phyloP scores from a whole-genome alignment of 2,888 invertebrate species.

The Amblyjoppa fuscipennis region DNA sequence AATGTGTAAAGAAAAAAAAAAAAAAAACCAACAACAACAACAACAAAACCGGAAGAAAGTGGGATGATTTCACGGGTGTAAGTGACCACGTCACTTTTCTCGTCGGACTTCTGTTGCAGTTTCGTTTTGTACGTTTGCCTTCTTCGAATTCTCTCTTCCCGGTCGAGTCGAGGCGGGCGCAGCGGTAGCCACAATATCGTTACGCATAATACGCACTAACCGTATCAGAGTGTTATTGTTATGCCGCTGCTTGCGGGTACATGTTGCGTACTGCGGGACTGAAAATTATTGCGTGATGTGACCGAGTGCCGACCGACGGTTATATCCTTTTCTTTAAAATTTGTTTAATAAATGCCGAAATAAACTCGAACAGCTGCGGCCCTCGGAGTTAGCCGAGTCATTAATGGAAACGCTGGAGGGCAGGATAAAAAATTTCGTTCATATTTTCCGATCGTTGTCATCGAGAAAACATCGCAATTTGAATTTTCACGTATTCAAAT shows the following conservation, averaged over 20 bases:
- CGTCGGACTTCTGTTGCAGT: constrained; percentile 33
- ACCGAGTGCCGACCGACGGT: neutral
- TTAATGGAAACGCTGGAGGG: too few species aligned
- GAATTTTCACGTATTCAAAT: neutral
- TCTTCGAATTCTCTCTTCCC: constrained; percentile 54
- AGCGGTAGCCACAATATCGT: constrained; percentile 62
- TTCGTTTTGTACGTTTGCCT: constrained; percentile 27
- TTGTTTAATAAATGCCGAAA: neutral
- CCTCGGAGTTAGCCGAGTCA: neutral
- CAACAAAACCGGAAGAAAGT: neutral
- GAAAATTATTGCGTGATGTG: constrained; percentile 8
- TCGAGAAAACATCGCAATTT: neutral
- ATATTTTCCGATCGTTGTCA: too few species aligned
- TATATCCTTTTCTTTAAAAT: neutral
- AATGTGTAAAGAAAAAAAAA: neutral
- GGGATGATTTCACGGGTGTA: constrained; percentile 1
- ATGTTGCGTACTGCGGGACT: neutral
- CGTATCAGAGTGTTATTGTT: constrained; percentile 41
- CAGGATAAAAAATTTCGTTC: too few species aligned
- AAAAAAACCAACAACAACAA: neutral
- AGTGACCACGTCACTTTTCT: constrained; percentile 14
- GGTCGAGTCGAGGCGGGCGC: constrained; percentile 29
- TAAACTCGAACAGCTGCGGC: neutral
- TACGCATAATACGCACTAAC: constrained; percentile 48
- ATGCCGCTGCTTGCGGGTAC: constrained; percentile 16